phyloP scores from a whole-genome alignment of 2,888 invertebrate species.

The Eupithecia exiguata region DNA sequence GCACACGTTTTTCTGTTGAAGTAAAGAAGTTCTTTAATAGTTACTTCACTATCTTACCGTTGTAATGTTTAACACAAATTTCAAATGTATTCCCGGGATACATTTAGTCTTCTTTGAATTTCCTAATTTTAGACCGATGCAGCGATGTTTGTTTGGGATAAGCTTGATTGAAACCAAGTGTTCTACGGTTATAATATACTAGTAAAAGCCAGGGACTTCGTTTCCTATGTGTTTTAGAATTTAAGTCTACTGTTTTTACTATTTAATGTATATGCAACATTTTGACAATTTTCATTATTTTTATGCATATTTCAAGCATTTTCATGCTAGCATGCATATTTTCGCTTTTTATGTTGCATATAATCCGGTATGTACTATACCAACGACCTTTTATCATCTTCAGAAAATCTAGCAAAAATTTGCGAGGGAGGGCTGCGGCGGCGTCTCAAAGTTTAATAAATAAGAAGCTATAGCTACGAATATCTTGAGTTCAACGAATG shows the following conservation, averaged over 20 bases:
- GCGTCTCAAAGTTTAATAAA: background rate
- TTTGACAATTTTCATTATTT: no score
- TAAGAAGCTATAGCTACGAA: background rate
- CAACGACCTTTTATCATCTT: background rate
- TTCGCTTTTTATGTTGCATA: no score
- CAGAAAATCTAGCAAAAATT: background rate
- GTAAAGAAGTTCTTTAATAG: background rate
- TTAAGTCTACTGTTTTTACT: no score
- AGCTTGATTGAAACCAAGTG: background rate
- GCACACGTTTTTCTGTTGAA: background rate
- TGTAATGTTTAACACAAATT: background rate
- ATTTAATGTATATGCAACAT: no score
- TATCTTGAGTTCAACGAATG: background rate
- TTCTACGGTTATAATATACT: slow-evolving; percentile 13
- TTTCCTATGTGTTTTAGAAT: background rate
- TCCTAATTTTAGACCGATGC: slow-evolving; percentile 15
- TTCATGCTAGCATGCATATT: no score
- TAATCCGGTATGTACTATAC: no score
- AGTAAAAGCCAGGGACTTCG: background rate
- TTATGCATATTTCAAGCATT: no score
- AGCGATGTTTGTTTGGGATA: slow-evolving; percentile 18
- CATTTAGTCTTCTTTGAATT: background rate
- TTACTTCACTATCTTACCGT: background rate
- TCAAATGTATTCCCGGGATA: background rate
- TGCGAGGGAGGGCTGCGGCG: background rate